Conservation (phyloP, 2,797 vertebrate genomes). For the Podarcis siculus region DNA sequence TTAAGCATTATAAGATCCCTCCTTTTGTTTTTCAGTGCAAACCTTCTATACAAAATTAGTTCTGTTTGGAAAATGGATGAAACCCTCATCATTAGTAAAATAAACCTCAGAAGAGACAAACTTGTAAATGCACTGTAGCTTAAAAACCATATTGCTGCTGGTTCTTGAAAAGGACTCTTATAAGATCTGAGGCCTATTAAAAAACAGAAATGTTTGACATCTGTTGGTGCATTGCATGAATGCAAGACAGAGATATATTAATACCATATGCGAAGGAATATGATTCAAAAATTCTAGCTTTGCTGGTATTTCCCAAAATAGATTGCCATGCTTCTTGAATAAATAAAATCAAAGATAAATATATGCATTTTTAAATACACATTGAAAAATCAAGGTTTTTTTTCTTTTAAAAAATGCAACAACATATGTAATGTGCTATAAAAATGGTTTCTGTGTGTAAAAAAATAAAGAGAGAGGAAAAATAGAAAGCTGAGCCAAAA, state of each 20-base stretch:
- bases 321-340: conserved; percentile 62
- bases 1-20: conserved; percentile 26
- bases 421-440: conserved; percentile 24
- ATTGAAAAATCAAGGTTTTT: conserved; percentile 57
- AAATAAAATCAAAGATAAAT: conserved; percentile 73
- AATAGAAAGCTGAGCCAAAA: conserved; percentile 14
- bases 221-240: conserved; percentile 76
- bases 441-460: conserved; percentile 30
- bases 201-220: conserved; percentile 76
- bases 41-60: conserved; percentile 57
- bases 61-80: conserved; percentile 52
- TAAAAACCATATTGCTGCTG: conserved; percentile 70
- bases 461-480: conserved; percentile 11
- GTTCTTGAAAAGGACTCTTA: conserved; percentile 61
- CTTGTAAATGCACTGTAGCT: conserved; percentile 70
- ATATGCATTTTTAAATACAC: background rate
- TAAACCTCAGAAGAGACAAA: conserved; percentile 64
- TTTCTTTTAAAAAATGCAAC: conserved; percentile 38
- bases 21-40: background rate
- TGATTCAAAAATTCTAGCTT: conserved; percentile 71
- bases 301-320: conserved; percentile 73
- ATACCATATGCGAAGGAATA: conserved; percentile 72
- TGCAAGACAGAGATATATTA: conserved; percentile 74
- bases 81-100: conserved; percentile 69
- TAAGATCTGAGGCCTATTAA: conserved; percentile 76